Percentiles rank a stretch among this genome's conserved stretches.
phyloP scores from a whole-genome alignment of 2,888 invertebrate genomes.

The Eupithecia dodoneata region DNA sequence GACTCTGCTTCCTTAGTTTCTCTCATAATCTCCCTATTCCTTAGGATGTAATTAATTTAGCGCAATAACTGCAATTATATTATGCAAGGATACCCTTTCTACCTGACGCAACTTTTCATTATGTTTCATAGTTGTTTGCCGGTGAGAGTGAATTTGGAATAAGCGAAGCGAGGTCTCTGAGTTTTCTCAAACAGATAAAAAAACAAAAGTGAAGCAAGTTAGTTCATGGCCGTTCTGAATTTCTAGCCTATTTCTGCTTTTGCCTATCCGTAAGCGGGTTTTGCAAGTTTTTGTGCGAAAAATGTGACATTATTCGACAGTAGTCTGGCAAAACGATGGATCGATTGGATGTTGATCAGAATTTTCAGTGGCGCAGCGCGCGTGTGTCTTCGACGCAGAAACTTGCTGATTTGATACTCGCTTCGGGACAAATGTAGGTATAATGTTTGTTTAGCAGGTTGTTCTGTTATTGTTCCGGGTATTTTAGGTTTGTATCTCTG shows the following conservation, averaged over 20 bases:
- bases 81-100: constrained; percentile 71
- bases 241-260: neutral
- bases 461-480: neutral
- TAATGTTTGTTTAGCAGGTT: no score
- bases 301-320: neutral
- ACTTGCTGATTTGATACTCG: neutral
- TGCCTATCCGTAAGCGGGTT: neutral
- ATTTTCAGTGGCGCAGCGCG: neutral
- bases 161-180: constrained; percentile 10
- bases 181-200: constrained; percentile 1
- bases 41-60: constrained; percentile 47
- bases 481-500: neutral
- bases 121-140: constrained; percentile 60
- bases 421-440: neutral
- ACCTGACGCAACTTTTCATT: constrained; percentile 67
- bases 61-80: constrained; percentile 42
- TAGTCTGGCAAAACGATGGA: neutral
- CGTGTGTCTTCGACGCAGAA: neutral
- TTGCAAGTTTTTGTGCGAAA: neutral
- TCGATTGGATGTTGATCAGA: neutral
- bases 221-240: neutral
- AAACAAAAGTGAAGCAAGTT: neutral
- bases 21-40: constrained; percentile 36
- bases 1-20: constrained; percentile 36
- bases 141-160: constrained; percentile 44